Conservation (phyloP, 1,140 invertebrate genomes). For the Drosophila athabasca region DNA sequence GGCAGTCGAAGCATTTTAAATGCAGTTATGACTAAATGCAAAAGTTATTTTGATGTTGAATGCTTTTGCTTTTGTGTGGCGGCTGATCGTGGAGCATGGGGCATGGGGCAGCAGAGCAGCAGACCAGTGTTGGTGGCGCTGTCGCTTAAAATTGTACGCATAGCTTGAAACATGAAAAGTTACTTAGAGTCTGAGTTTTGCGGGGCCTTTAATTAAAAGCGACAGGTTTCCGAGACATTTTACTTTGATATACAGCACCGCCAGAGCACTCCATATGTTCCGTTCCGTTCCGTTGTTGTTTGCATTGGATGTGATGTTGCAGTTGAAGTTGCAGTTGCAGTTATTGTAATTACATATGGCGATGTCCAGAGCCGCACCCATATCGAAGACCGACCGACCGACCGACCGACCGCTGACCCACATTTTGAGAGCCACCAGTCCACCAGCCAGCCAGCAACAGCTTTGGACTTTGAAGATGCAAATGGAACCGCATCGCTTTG, state of each 20-base stretch:
- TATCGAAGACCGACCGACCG: conserved; percentile 24
- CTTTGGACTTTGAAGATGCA: conserved; percentile 68
- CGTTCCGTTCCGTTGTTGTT: conserved; percentile 12
- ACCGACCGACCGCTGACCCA: conserved; percentile 26
- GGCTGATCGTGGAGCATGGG: conserved; percentile 28
- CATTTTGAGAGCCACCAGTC: conserved; percentile 46
- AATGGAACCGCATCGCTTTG: conserved; percentile 57
- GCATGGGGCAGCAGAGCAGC: no score
- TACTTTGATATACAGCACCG: conserved; percentile 43
- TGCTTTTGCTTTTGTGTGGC: conserved; percentile 4
- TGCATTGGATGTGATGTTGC: conserved; percentile 24
- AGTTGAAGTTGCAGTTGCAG: conserved; percentile 64
- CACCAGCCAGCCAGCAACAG: background rate
- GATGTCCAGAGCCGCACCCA: conserved; percentile 55
- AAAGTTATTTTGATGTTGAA: conserved; percentile 66
- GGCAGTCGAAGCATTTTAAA: conserved; percentile 54
- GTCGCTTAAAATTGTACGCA: conserved; percentile 78
- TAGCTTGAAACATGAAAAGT: conserved; percentile 78
- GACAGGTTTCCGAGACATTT: conserved; percentile 74
- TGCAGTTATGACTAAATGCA: conserved; percentile 80
- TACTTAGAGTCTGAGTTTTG: conserved; percentile 60
- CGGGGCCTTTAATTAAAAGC: conserved; percentile 80
- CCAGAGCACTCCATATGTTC: background rate
- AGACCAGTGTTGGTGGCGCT: conserved; percentile 6
- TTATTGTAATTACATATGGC: conserved; percentile 79